Evolutionary conservation across 1,140 invertebrate species (phyloP).

Genomic region (Rhagoletis pomonella): DNA sequence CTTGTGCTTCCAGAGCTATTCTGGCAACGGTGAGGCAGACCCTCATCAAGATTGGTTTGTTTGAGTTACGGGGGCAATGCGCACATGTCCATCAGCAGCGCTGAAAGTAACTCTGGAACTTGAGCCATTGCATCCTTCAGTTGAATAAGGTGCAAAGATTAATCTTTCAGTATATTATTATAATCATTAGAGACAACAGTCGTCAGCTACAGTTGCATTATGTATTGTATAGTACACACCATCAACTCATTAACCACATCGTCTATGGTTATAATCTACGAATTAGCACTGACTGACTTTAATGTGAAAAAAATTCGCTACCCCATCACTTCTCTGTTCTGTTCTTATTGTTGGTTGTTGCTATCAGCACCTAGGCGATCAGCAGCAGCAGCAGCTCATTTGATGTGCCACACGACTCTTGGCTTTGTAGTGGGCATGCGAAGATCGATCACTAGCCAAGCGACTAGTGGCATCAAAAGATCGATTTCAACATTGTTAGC

Average conservation of each 20-base stretch:
- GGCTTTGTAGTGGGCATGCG: not conserved
- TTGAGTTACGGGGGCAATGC: not conserved
- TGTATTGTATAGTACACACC: constrained; percentile 2
- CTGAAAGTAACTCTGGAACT: not conserved
- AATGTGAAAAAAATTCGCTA: not conserved
- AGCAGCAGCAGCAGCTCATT: constrained; percentile 31
- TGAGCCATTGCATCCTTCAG: too few species aligned
- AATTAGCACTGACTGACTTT: constrained; percentile 17
- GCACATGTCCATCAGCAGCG: not conserved
- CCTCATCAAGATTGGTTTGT: too few species aligned
- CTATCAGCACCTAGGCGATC: constrained; percentile 17
- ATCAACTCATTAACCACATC: constrained; percentile 50
- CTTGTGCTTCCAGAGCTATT: too few species aligned
- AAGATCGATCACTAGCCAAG: constrained; percentile 34
- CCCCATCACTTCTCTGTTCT: not conserved
- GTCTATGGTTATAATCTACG: constrained; percentile 10
- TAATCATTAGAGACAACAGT: not conserved
- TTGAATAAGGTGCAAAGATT: too few species aligned
- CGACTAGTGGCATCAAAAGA: not conserved
- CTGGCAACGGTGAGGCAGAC: too few species aligned
- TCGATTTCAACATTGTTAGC: not conserved
- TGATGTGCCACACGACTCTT: not conserved
- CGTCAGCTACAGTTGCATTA: not conserved
- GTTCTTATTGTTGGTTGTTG: not conserved
- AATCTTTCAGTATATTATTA: not conserved